Conservation (phyloP, 2,888 invertebrate species). For the Parapristionchus giblindavisi region DNA sequence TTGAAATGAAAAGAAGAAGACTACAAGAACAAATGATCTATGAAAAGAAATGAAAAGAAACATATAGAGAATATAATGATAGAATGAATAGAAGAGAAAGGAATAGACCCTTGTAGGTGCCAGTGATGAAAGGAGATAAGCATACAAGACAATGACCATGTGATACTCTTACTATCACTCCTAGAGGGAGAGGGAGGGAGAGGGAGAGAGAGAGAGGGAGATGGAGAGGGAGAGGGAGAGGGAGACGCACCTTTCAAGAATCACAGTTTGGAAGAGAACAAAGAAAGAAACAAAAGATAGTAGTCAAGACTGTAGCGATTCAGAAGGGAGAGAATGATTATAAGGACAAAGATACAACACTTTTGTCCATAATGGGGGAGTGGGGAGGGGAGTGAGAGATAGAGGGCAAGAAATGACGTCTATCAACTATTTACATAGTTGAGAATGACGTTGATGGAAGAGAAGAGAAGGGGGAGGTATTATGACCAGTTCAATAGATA, state of each 20-base stretch:
- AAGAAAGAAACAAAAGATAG: neutral
- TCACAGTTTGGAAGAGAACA: neutral
- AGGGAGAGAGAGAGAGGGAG: neutral
- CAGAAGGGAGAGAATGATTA: too few species aligned
- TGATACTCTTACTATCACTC: conserved; percentile 6
- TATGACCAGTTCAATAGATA: too few species aligned
- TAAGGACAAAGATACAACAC: too few species aligned
- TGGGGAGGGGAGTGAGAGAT: too few species aligned
- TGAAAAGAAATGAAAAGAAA: neutral
- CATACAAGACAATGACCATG: neutral
- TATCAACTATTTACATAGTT: too few species aligned
- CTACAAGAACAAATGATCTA: neutral
- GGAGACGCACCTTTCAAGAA: neutral
- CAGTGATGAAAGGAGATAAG: conserved; percentile 3
- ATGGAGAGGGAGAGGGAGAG: neutral
- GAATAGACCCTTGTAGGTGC: neutral
- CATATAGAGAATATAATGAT: neutral
- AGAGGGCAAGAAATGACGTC: too few species aligned
- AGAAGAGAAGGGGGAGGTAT: too few species aligned
- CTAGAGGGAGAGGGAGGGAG: neutral
- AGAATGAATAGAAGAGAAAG: neutral
- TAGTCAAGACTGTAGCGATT: too few species aligned
- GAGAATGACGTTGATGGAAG: too few species aligned
- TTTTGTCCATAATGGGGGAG: too few species aligned
- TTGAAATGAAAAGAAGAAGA: neutral